Evolutionary conservation across 35 echinoderm and acorn worm genomes (phyloP).

Genomic region (Nesometra sesokonis): DNA sequence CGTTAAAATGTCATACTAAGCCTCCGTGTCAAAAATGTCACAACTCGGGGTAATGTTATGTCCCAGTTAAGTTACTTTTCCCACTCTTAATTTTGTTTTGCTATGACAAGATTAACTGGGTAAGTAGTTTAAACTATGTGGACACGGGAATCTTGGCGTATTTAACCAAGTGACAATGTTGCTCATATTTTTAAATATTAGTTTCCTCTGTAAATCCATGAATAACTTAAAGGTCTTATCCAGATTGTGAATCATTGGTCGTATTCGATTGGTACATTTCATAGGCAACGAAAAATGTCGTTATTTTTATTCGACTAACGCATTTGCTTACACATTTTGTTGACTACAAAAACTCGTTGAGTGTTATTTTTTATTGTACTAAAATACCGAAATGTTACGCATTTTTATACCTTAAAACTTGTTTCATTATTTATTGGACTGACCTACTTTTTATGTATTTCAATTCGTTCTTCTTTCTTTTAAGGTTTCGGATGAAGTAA

Average conservation of each 20-base stretch:
- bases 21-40: not conserved
- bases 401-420: too few relatives aligned
- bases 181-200: not conserved
- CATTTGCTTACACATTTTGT: too few relatives aligned
- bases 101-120: not conserved
- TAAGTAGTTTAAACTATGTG: not conserved
- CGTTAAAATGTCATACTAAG: not conserved
- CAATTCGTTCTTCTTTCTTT: too few relatives aligned
- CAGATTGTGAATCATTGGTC: not conserved
- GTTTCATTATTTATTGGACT: too few relatives aligned
- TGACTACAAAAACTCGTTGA: too few relatives aligned
- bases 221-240: not conserved
- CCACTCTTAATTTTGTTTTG: not conserved
- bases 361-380: too few relatives aligned
- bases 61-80: not conserved
- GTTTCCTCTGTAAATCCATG: not conserved
- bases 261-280: too few relatives aligned
- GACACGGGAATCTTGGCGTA: not conserved
- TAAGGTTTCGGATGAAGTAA: too few relatives aligned
- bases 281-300: too few relatives aligned
- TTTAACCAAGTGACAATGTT: not conserved
- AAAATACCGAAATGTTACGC: too few relatives aligned
- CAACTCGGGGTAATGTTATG: not conserved
- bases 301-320: too few relatives aligned
- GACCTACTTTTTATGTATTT: too few relatives aligned